Conservation (phyloP, 2,888 invertebrate genomes). For the Ecliptopera silaceata region DNA sequence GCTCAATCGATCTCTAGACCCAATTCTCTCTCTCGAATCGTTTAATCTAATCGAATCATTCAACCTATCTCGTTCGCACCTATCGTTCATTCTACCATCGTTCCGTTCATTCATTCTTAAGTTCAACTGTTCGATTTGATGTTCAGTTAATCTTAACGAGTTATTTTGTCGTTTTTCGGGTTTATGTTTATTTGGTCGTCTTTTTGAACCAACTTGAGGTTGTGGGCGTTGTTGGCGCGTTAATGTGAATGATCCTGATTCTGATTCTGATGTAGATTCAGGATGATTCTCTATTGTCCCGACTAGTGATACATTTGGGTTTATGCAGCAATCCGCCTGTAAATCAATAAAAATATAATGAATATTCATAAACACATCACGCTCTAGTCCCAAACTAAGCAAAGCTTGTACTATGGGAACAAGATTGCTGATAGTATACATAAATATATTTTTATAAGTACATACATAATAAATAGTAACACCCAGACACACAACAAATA, state of each 20-base stretch:
- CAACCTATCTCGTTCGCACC: slow-evolving; percentile 32
- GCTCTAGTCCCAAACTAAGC: too few species aligned
- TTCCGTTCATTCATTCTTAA: slow-evolving; percentile 42
- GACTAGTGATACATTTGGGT: slow-evolving; percentile 70
- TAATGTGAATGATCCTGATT: slow-evolving; percentile 73
- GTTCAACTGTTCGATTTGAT: slow-evolving; percentile 53
- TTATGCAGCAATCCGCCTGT: slow-evolving; percentile 78
- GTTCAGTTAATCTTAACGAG: slow-evolving; percentile 46
- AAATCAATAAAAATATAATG: slow-evolving; percentile 23
- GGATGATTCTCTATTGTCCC: slow-evolving; percentile 79
- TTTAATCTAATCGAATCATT: slow-evolving; percentile 38
- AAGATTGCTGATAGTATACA: too few species aligned
- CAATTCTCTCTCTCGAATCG: slow-evolving; percentile 39
- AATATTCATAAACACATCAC: too few species aligned
- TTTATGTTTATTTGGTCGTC: slow-evolving; percentile 52
- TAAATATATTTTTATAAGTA: too few species aligned
- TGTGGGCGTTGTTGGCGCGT: slow-evolving; percentile 74
- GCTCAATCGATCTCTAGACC: slow-evolving; percentile 49
- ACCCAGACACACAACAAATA: too few species aligned
- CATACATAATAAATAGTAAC: too few species aligned
- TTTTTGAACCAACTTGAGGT: slow-evolving; percentile 71
- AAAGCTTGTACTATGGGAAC: too few species aligned
- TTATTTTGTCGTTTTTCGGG: slow-evolving; percentile 36
- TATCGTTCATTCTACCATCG: slow-evolving; percentile 20
- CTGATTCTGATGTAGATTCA: slow-evolving; percentile 76